These are phyloP conservation scores for Echiichthys vipera DNA, from an alignment of 2,797 vertebrate genomes.

Conservation along the genomic window DNA sequence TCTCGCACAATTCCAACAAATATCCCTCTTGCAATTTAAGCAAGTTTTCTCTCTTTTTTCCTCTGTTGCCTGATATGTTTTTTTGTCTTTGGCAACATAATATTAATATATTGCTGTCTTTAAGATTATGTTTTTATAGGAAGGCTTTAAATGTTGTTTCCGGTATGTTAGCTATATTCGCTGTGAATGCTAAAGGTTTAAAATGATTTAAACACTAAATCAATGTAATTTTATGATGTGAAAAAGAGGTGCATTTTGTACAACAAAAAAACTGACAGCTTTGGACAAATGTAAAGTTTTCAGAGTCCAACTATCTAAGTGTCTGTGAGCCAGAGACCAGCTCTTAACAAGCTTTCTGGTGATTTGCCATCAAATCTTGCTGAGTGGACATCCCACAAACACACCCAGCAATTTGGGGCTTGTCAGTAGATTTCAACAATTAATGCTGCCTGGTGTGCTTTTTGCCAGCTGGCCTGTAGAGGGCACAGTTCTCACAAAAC, in stretches of 20 bases:
- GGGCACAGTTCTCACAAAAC: conserved; percentile 53
- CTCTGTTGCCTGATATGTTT: not conserved
- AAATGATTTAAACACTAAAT: not conserved
- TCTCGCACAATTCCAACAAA: conserved; percentile 24
- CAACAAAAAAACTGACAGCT: no score
- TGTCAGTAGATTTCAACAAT: conserved; percentile 33
- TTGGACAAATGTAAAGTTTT: not conserved
- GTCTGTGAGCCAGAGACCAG: conserved; percentile 6
- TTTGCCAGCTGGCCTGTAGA: conserved; percentile 58
- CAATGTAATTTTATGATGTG: not conserved
- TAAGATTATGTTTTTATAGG: not conserved
- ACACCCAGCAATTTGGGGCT: not conserved
- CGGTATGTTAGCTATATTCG: not conserved
- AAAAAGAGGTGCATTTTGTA: not conserved
- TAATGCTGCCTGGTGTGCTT: conserved; percentile 16
- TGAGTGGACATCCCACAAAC: no score
- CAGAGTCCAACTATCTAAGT: not conserved
- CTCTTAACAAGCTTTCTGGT: conserved; percentile 6
- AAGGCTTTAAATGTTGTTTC: not conserved
- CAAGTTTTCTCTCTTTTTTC: not conserved
- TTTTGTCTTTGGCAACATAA: no score
- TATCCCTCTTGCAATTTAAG: not conserved
- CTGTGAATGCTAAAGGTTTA: not conserved
- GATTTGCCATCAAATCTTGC: conserved; percentile 25
- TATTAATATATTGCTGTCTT: no score